Base-by-base conservation (phyloP, 2,113 vertebrate genomes). In the Canis aureus region DNA sequence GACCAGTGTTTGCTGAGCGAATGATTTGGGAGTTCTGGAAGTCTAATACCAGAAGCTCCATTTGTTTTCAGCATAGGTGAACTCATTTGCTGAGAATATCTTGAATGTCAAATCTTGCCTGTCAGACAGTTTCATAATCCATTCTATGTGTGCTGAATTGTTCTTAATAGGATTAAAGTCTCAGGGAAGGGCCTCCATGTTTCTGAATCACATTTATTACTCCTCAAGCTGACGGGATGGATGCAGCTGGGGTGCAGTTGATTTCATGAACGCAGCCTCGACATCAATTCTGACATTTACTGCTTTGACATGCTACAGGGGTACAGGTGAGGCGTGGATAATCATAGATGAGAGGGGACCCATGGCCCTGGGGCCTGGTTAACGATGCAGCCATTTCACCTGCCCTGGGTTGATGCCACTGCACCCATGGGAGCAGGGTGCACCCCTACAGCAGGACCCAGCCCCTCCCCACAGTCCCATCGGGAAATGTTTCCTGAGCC, bases 161-260 rank as follows among this genome's bases (percentile, higher is more conserved):
- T 82, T 85, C 84, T 97, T 98, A 95, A 95, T 92, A 38, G 6
- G 97, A 95, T 97, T 96, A 97, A 49, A 53, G 92, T 92, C 83
- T 92, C 66, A n/a, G 73, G 87, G 87, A 12, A 73, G 85, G 73
- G 89, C 53, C 66, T 62, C 59, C 87, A 27, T 62, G 60, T 89
- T 95, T 71, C 62, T 85, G 51, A 29, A 74, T 87, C 79, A 86
- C 32, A 69, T 82, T 89, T 91, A 64, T 86, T 64, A 57, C 87
- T 94, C 78, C 84, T 96, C 79, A 62, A 49, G 38, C 53, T 59
- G 79, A 81, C 32, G 12, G 93, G 73, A 22, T 22, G 55, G 87
- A 86, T 10, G 1, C 69, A 93, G 67, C 23, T 64, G 15, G 92
- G 27, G 74, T 92, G 95, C 53, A 60, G n/a, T 11, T 66, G 83